These are phyloP conservation scores for Dryobates pubescens DNA, from an alignment of 2,797 vertebrate species.

Conservation along the genomic window DNA sequence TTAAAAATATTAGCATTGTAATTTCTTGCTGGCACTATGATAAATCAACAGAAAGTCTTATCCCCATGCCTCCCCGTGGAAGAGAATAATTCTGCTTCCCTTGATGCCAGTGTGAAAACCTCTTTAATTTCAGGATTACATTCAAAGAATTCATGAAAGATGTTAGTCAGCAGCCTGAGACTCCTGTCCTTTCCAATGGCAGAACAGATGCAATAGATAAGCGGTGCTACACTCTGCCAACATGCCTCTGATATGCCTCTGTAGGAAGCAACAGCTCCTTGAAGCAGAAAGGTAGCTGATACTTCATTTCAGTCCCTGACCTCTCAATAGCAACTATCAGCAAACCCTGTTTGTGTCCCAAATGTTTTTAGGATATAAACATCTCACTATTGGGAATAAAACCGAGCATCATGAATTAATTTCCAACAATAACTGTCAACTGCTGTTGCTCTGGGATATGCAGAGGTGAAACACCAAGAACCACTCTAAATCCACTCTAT, in stretches of 20 bases:
- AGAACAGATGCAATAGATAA: background rate
- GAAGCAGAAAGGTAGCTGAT: background rate
- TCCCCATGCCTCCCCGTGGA: background rate
- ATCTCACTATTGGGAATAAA: background rate
- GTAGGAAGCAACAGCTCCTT: background rate
- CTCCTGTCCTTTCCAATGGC: background rate
- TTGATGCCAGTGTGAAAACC: background rate
- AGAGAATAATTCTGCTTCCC: background rate
- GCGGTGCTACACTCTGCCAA: background rate
- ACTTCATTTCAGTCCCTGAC: background rate
- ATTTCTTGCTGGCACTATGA: slow-evolving; percentile 23
- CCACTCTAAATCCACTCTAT: background rate
- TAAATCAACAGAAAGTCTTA: slow-evolving; percentile 38
- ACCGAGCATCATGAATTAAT: background rate
- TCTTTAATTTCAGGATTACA: slow-evolving; percentile 20
- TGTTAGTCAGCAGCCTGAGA: background rate
- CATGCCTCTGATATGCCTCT: background rate
- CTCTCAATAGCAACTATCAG: slow-evolving; percentile 5
- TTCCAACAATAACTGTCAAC: slow-evolving; percentile 48
- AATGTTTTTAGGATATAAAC: slow-evolving; percentile 4
- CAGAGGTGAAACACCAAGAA: background rate
- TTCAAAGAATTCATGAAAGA: background rate
- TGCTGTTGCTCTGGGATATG: background rate
- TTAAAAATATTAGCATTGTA: slow-evolving; percentile 61
- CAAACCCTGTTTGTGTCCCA: background rate